Percentiles rank a stretch among this genome's conserved stretches.
These are phyloP conservation scores for Ophion ventricosus DNA, from an alignment of 2,888 invertebrate species.

Conservation along the genomic window DNA sequence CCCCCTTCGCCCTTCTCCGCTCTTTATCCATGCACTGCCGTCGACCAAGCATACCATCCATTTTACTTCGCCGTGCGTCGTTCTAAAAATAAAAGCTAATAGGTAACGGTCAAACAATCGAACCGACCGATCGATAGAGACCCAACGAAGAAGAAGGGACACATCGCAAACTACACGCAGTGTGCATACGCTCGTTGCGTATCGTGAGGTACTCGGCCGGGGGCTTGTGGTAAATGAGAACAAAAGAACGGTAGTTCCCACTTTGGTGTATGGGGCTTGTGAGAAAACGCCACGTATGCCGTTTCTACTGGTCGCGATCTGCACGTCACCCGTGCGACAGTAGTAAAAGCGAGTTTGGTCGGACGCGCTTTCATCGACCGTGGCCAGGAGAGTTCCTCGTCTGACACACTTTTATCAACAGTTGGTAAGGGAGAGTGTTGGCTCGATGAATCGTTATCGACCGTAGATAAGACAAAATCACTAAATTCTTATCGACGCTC, in stretches of 20 bases:
- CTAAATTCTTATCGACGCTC: not conserved
- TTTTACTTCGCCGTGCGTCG: conserved; percentile 43
- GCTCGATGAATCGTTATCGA: not conserved
- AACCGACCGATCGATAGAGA: conserved; percentile 77
- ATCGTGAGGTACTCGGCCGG: not conserved
- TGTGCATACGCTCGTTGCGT: not conserved
- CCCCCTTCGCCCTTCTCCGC: conserved; percentile 48
- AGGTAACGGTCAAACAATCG: conserved; percentile 76
- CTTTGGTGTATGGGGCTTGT: not conserved
- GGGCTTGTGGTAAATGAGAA: not conserved
- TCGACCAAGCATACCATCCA: conserved; percentile 1
- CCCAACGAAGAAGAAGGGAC: conserved; percentile 55
- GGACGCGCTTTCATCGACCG: conserved; percentile 9
- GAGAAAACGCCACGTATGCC: conserved; percentile 3
- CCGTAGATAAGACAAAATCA: not conserved
- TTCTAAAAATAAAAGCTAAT: conserved; percentile 77
- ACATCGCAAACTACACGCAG: not conserved
- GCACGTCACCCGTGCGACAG: conserved; percentile 6
- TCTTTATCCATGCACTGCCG: not conserved
- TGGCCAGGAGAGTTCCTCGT: not conserved
- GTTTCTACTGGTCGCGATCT: conserved; percentile 4
- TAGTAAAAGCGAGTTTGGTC: conserved; percentile 26
- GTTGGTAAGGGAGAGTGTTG: not conserved
- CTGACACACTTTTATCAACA: not conserved
- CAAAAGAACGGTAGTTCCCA: not conserved